Percentiles rank a stretch among this genome's conserved stretches.
phyloP scores from a whole-genome alignment of 2,797 vertebrate species.

The Pempheris klunzingeri region DNA sequence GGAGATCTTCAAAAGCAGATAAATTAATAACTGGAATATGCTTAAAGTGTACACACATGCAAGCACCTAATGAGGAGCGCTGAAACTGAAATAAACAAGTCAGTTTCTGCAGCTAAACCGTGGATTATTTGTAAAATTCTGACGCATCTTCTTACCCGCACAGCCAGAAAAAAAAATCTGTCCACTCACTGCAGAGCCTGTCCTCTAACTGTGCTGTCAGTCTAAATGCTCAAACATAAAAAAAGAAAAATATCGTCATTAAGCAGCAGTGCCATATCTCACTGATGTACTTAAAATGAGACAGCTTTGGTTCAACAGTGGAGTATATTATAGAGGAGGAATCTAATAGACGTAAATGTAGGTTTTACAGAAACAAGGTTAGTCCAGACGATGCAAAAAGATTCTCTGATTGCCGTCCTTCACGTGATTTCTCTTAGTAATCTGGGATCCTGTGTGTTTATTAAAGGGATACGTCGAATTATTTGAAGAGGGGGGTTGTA shows the following conservation, averaged over 20 bases:
- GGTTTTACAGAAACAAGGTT: conserved; percentile 4
- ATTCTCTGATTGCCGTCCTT: background rate
- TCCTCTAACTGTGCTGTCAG: background rate
- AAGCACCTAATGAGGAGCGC: too few species aligned
- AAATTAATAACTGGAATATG: too few species aligned
- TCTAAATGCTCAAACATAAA: background rate
- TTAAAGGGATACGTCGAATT: too few species aligned
- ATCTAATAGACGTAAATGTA: background rate
- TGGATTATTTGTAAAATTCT: background rate
- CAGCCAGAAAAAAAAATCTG: background rate
- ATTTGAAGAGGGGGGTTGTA: too few species aligned
- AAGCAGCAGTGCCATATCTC: background rate
- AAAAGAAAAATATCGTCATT: background rate
- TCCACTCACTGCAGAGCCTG: background rate
- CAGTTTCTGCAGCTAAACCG: background rate
- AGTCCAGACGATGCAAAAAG: conserved; percentile 3
- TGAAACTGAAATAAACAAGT: background rate
- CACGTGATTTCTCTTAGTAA: conserved; percentile 3
- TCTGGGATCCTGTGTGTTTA: conserved; percentile 4
- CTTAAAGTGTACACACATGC: too few species aligned
- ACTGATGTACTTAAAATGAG: background rate
- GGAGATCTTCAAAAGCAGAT: too few species aligned
- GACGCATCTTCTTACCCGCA: background rate
- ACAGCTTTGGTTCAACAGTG: background rate
- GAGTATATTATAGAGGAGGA: background rate